These are phyloP conservation scores for Hypotaenidia philippensis DNA, from an alignment of 2,797 vertebrate genomes.

Conservation along the genomic window DNA sequence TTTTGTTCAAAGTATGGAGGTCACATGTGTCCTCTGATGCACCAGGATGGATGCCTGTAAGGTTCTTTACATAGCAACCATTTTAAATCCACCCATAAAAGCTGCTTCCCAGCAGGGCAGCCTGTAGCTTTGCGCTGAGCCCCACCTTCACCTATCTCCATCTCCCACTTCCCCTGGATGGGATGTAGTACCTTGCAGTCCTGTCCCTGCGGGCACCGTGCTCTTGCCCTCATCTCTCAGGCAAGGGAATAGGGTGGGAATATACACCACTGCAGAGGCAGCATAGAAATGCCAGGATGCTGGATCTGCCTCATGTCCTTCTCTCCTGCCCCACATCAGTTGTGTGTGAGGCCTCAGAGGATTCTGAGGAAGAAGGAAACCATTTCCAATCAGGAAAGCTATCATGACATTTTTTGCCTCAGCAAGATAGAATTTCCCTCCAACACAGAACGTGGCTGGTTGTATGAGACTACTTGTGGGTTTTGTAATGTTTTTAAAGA, in stretches of 20 bases:
- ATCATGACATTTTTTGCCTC: background rate
- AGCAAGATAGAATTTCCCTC: background rate
- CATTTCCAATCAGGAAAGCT: background rate
- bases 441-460: background rate
- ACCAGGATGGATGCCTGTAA: background rate
- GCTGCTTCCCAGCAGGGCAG: background rate
- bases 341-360: background rate
- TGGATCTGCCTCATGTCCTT: background rate
- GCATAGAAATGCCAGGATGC: accelerated
- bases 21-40: background rate
- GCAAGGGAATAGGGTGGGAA: background rate
- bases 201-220: background rate
- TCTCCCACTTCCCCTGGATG: accelerated
- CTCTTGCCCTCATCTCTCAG: background rate
- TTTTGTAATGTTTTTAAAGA: background rate
- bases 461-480: background rate
- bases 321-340: background rate
- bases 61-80: background rate
- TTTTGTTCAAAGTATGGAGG: background rate
- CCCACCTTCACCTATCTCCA: background rate
- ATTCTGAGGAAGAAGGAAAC: background rate
- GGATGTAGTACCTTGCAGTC: background rate
- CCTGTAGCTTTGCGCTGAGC: background rate
- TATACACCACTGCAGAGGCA: background rate
- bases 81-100: background rate